Evolutionary conservation across 53 echinoderm and acorn worm species (phyloP).

Genomic region (Patiria pectinifera): DNA sequence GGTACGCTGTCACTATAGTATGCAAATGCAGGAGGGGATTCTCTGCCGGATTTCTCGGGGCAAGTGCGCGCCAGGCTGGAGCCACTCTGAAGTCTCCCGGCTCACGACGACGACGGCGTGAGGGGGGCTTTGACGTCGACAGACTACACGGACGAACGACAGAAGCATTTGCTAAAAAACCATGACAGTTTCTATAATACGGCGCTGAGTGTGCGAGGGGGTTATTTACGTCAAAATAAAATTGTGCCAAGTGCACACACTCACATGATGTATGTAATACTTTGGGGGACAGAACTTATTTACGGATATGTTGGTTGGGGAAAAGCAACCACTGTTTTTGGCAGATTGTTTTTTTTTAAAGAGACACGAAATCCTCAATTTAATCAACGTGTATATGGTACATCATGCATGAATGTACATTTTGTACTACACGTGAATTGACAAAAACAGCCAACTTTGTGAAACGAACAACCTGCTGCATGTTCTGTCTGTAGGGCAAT

Average conservation of each 20-base stretch:
- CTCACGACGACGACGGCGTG: not conserved
- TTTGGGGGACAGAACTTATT: too few species aligned
- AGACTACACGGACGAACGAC: slow-evolving; percentile 11
- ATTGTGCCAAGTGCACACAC: not conserved
- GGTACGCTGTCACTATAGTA: not conserved
- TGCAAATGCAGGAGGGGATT: not conserved
- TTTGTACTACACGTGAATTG: too few species aligned
- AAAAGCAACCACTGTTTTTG: too few species aligned
- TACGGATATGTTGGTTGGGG: too few species aligned
- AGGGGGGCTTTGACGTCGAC: not conserved
- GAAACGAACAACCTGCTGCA: too few species aligned
- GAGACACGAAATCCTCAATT: too few species aligned
- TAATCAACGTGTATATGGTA: too few species aligned
- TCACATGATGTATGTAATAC: too few species aligned
- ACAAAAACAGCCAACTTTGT: too few species aligned
- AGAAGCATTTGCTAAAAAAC: slow-evolving; percentile 6
- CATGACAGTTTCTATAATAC: not conserved
- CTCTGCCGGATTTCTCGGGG: slow-evolving; percentile 14
- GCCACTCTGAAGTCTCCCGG: slow-evolving; percentile 5
- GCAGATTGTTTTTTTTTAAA: too few species aligned
- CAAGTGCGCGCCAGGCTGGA: slow-evolving; percentile 24
- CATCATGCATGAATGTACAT: too few species aligned
- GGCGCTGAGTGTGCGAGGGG: not conserved
- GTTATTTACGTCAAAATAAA: not conserved
- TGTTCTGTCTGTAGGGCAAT: too few species aligned